A percentile compares a stretch with the other conserved stretches of the same genome.
These are phyloP conservation scores for Coptodon bakossiorum DNA, from an alignment of 2,113 vertebrate species.

Conservation along the genomic window DNA sequence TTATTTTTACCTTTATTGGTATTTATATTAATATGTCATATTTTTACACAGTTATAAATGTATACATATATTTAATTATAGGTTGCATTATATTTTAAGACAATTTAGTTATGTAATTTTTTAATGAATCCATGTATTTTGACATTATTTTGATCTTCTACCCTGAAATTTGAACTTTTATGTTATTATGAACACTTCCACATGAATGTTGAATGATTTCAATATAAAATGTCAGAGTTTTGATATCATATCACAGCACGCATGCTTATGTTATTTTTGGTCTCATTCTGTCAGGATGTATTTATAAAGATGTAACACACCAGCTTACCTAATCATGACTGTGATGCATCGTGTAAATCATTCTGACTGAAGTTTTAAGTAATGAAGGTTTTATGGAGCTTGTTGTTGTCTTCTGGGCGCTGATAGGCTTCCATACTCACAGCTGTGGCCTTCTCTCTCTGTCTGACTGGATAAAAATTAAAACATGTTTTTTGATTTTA, in stretches of 20 bases:
- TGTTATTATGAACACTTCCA: neutral
- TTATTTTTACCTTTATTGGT: neutral
- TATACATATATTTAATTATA: neutral
- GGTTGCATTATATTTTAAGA: neutral
- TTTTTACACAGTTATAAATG: neutral
- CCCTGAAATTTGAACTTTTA: neutral
- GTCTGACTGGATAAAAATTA: neutral
- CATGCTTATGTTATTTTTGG: fast-evolving
- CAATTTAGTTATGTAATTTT: fast-evolving
- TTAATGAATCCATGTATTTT: neutral
- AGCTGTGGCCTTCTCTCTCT: neutral
- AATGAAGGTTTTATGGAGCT: neutral
- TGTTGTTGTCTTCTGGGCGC: neutral
- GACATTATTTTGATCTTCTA: neutral
- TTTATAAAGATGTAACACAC: neutral
- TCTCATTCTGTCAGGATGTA: neutral
- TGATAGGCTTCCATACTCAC: neutral
- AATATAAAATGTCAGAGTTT: neutral
- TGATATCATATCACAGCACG: neutral
- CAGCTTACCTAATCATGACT: neutral
- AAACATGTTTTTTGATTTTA: neutral
- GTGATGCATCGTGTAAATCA: neutral
- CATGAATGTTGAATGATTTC: neutral
- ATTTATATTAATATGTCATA: neutral
- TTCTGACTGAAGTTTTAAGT: neutral